Conservation (phyloP, 2,888 invertebrate species). For the Dynastes maya region DNA sequence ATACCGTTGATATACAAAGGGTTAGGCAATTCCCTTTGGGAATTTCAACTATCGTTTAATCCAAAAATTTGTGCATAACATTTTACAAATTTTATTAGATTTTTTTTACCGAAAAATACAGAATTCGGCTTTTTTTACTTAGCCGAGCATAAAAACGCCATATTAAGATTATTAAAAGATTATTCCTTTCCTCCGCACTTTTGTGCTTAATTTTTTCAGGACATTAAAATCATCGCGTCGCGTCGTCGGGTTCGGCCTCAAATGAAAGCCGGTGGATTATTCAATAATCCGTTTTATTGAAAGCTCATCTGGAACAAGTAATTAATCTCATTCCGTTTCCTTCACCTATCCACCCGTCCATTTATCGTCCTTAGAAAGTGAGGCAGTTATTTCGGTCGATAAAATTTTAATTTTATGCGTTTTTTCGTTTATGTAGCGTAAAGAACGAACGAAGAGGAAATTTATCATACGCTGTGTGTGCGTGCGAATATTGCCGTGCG, state of each 20-base stretch:
- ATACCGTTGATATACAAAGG: too few relatives aligned
- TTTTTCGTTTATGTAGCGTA: constrained; percentile 21
- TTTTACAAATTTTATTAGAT: too few relatives aligned
- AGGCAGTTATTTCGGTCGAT: constrained; percentile 16
- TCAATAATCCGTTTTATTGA: constrained; percentile 34
- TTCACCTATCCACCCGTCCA: not conserved
- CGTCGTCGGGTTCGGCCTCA: not conserved
- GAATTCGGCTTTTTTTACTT: too few relatives aligned
- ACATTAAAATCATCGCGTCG: constrained; percentile 14
- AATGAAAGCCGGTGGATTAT: constrained; percentile 13
- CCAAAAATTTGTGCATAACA: too few relatives aligned
- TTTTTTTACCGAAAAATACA: too few relatives aligned
- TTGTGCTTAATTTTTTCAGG: constrained; percentile 5
- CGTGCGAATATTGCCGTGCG: not conserved
- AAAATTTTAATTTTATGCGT: constrained; percentile 34
- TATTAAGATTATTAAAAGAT: constrained; percentile 1
- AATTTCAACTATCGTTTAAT: too few relatives aligned
- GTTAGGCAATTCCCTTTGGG: too few relatives aligned
- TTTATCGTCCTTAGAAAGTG: constrained; percentile 1
- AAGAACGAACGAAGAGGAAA: not conserved
- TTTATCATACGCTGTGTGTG: not conserved
- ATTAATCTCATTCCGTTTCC: constrained; percentile 27
- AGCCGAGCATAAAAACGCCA: too few relatives aligned
- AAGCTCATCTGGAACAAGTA: constrained; percentile 29
- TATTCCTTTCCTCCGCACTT: not conserved